Evolutionary conservation across 2,797 vertebrate genomes (phyloP).

Genomic region (Benthosema pterotum): DNA sequence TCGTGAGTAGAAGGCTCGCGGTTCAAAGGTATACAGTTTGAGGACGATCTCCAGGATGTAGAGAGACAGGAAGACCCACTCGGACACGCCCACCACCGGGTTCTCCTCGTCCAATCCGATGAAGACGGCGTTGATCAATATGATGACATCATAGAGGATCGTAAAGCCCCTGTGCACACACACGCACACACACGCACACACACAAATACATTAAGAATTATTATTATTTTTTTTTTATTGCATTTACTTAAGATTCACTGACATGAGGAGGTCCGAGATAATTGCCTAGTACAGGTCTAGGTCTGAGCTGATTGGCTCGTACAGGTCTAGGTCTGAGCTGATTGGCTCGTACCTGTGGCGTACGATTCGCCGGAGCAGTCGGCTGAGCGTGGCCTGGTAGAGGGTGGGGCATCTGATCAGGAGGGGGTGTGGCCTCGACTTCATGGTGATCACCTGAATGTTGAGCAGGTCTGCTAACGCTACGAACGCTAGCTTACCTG

Average conservation of each 20-base stretch:
- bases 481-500: constrained; percentile 88
- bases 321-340: too few relatives aligned
- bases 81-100: constrained; percentile 82
- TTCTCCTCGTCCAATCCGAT: constrained; percentile 91
- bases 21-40: constrained; percentile 91
- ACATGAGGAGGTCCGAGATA: too few relatives aligned
- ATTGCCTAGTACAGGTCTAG: too few relatives aligned
- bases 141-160: constrained; percentile 87
- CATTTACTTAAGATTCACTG: too few relatives aligned
- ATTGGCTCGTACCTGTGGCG: constrained; percentile 82
- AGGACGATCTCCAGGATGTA: constrained; percentile 90
- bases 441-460: constrained; percentile 89
- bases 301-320: too few relatives aligned
- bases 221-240: too few relatives aligned
- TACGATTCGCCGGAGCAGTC: constrained; percentile 77
- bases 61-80: constrained; percentile 89
- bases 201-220: background rate
- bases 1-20: constrained; percentile 84
- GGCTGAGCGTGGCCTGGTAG: constrained; percentile 82
- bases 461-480: constrained; percentile 92
- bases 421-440: constrained; percentile 84
- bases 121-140: constrained; percentile 90
- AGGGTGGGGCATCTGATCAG: constrained; percentile 71
- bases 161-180: constrained; percentile 82
- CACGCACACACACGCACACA: constrained; percentile 4